A percentile compares a stretch with the other conserved stretches of the same genome.
These are phyloP conservation scores for Otocyon megalotis DNA, from an alignment of 2,113 vertebrate species.

Conservation along the genomic window DNA sequence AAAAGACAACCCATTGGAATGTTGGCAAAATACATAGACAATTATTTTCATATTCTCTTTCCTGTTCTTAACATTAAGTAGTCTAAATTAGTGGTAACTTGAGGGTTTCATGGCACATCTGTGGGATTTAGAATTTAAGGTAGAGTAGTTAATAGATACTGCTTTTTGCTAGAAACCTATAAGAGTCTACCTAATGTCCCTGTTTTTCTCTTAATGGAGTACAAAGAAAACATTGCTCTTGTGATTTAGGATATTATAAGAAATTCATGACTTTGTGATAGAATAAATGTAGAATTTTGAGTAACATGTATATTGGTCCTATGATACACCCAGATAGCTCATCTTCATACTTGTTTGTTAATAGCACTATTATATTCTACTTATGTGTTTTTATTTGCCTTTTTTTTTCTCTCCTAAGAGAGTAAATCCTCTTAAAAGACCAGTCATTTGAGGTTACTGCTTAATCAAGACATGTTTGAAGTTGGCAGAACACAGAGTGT, in stretches of 20 bases:
- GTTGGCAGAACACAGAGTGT: not conserved
- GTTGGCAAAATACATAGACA: not conserved
- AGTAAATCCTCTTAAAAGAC: not conserved
- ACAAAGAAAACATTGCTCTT: not conserved
- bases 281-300: not conserved
- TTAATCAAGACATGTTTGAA: slow-evolving; percentile 28
- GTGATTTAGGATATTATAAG: not conserved
- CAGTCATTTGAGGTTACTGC: slow-evolving; percentile 6
- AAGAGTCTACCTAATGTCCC: not conserved
- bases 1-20: not conserved
- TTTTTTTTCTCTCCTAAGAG: not conserved
- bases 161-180: not conserved
- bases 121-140: not conserved
- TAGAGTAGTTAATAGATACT: not conserved
- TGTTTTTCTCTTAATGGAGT: not conserved
- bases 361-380: not conserved
- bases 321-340: not conserved
- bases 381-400: not conserved
- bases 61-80: slow-evolving; percentile 30
- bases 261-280: not conserved
- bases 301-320: not conserved
- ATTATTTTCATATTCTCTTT: not conserved
- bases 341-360: not conserved
- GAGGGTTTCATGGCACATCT: not conserved
- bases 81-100: slow-evolving; percentile 1